These are phyloP conservation scores for Oryzias celebensis DNA, from an alignment of 2,113 vertebrate genomes.

Conservation along the genomic window DNA sequence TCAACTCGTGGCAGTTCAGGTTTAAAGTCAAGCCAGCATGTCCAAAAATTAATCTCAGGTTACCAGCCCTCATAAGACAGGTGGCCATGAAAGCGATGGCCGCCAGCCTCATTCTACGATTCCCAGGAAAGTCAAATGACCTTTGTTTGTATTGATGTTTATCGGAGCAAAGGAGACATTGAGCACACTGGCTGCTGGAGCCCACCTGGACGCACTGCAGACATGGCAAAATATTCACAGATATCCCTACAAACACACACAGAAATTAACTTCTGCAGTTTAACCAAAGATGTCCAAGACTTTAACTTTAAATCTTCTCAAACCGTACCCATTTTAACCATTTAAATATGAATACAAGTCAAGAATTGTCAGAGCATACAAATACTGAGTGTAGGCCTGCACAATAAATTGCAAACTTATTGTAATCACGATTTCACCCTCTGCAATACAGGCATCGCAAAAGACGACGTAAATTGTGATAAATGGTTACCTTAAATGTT, in stretches of 20 bases:
- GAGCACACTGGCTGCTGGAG: slow-evolving; percentile 23
- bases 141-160: slow-evolving; percentile 9
- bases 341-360: too few relatives aligned
- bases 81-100: slow-evolving; percentile 12
- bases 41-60: slow-evolving; percentile 46
- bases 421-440: too few relatives aligned
- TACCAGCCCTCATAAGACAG: slow-evolving; percentile 43
- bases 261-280: slow-evolving; percentile 1
- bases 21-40: slow-evolving; percentile 39
- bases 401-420: too few relatives aligned
- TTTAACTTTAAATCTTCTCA: too few relatives aligned
- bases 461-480: too few relatives aligned
- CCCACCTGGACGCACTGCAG: slow-evolving; percentile 10
- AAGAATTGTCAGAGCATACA: too few relatives aligned
- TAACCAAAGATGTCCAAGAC: neutral
- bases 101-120: slow-evolving; percentile 9
- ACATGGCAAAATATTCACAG: slow-evolving; percentile 38
- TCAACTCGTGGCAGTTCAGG: slow-evolving; percentile 36
- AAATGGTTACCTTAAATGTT: too few relatives aligned
- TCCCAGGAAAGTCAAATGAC: slow-evolving; percentile 22
- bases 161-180: slow-evolving; percentile 32
- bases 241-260: slow-evolving; percentile 18
- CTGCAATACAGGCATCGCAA: too few relatives aligned
- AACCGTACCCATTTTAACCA: too few relatives aligned
- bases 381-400: too few relatives aligned